Evolutionary conservation across 2,888 invertebrate genomes (phyloP).

Genomic region (Drosophila nigricruria): DNA sequence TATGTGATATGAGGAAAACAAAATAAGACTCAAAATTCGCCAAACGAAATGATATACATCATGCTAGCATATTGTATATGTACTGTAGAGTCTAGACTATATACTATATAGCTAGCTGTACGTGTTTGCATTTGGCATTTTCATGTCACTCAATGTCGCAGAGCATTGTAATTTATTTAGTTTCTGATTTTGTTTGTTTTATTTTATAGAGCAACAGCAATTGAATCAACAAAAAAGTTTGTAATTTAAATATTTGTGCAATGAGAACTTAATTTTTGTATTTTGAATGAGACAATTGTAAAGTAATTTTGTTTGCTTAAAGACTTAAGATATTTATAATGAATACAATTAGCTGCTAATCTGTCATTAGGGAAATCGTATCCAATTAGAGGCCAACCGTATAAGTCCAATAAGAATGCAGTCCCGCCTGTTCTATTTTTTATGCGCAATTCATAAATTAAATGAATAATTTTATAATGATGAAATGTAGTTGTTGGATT

Average conservation of each 20-base stretch:
- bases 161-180: neutral
- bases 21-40: constrained; percentile 11
- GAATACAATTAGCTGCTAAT: neutral
- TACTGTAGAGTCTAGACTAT: constrained; percentile 1
- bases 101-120: neutral
- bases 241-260: neutral
- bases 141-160: neutral
- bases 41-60: neutral
- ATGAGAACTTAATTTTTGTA: neutral
- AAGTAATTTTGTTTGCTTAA: neutral
- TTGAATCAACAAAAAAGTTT: neutral
- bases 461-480: constrained; percentile 57
- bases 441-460: constrained; percentile 54
- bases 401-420: constrained; percentile 52
- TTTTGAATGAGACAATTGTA: neutral
- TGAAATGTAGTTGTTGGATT: constrained; percentile 63
- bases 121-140: neutral
- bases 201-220: neutral
- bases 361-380: constrained; percentile 5
- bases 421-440: constrained; percentile 46
- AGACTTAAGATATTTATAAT: neutral
- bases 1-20: constrained; percentile 3
- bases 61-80: neutral
- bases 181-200: constrained; percentile 2
- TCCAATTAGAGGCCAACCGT: constrained; percentile 25